Conservation (phyloP, 2,888 invertebrate species). For the Aporophyla lueneburgensis region DNA sequence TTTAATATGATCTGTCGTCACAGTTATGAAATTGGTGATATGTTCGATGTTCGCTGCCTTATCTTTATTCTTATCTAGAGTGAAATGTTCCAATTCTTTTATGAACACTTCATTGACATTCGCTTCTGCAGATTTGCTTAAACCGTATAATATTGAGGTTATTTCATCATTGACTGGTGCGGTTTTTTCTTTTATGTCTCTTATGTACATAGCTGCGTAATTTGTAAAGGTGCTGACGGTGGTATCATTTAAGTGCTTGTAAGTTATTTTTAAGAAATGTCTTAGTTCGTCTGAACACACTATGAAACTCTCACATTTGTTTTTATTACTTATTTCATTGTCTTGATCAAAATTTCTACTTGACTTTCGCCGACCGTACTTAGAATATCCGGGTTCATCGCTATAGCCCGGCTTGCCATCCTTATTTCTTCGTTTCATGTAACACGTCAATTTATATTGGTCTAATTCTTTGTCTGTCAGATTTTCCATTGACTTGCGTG, state of each 20-base stretch:
- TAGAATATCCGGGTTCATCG: not conserved
- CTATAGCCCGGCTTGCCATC: not conserved
- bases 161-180: conserved; percentile 70
- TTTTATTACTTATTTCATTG: conserved; percentile 26
- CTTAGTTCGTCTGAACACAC: conserved; percentile 79
- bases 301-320: conserved; percentile 71
- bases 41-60: conserved; percentile 69
- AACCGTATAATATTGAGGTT: conserved; percentile 64
- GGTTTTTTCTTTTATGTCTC: conserved; percentile 73
- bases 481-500: conserved; percentile 25
- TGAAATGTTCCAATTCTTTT: conserved; percentile 67
- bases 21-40: conserved; percentile 70
- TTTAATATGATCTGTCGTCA: conserved; percentile 63
- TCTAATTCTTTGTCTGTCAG: conserved; percentile 52
- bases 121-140: conserved; percentile 61
- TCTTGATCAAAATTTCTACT: not conserved
- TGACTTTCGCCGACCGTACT: not conserved
- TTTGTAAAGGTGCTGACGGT: conserved; percentile 74
- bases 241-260: conserved; percentile 76
- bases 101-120: conserved; percentile 70
- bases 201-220: conserved; percentile 80
- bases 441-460: conserved; percentile 17
- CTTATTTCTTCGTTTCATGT: conserved; percentile 6
- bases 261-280: conserved; percentile 74
- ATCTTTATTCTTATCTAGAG: conserved; percentile 71